Percentiles rank a stretch among this genome's conserved stretches.
These are phyloP conservation scores for Zalophus californianus DNA, from an alignment of 2,797 vertebrate genomes.

Conservation along the genomic window DNA sequence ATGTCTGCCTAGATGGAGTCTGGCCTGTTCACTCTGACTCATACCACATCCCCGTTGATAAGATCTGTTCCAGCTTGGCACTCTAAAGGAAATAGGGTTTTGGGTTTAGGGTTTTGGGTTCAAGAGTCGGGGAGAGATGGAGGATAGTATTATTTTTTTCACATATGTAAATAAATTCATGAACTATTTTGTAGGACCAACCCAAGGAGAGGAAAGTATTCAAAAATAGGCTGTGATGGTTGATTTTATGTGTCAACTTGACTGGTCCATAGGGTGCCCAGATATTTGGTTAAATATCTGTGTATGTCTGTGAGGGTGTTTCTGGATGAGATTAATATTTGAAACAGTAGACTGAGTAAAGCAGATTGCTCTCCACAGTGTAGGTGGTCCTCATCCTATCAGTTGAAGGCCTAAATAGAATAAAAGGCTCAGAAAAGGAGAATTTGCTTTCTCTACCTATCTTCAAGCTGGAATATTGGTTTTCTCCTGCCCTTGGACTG, in stretches of 20 bases:
- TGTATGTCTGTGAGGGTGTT: background rate
- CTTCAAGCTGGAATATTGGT: background rate
- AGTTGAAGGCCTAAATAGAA: background rate
- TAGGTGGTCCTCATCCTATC: background rate
- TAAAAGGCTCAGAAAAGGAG: background rate
- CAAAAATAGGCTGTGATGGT: background rate
- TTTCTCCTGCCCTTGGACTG: background rate
- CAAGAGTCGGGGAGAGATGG: rapidly evolving
- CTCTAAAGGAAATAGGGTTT: background rate
- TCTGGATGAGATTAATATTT: background rate
- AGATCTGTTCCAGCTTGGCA: background rate
- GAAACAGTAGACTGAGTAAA: background rate
- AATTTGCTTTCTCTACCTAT: background rate
- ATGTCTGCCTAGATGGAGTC: background rate
- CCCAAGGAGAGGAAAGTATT: background rate
- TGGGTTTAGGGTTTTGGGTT: rapidly evolving
- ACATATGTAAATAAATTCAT: background rate
- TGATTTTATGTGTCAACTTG: background rate
- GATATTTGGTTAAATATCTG: background rate
- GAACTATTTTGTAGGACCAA: background rate
- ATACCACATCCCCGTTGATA: too few species aligned
- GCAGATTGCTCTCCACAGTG: background rate
- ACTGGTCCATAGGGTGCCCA: background rate
- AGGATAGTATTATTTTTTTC: background rate
- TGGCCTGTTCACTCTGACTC: background rate